A percentile compares a stretch with the other conserved stretches of the same genome.
phyloP scores from a whole-genome alignment of 1,140 invertebrate genomes.

The Agrilus planipennis region DNA sequence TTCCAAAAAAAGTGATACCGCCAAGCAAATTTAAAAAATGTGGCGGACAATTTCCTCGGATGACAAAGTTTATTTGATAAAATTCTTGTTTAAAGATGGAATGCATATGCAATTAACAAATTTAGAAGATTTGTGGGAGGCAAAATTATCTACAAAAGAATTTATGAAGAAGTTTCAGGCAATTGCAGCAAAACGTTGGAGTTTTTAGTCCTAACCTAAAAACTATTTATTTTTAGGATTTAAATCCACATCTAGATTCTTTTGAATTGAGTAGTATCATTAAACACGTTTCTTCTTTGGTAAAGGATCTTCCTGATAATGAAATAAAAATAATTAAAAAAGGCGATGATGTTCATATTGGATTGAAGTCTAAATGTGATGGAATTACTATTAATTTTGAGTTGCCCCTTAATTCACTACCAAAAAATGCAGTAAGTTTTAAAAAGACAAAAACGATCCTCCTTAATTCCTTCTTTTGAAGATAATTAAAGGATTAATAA shows the following conservation, averaged over 20 bases:
- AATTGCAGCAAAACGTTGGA: neutral
- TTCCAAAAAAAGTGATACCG: too few relatives aligned
- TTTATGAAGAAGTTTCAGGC: conserved; percentile 5
- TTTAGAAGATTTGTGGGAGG: conserved; percentile 1
- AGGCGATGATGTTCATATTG: neutral
- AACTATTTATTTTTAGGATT: conserved; percentile 8
- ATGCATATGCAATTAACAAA: conserved; percentile 2
- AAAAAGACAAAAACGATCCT: neutral
- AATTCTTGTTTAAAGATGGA: neutral
- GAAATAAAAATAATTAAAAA: neutral
- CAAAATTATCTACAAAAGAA: conserved; percentile 1
- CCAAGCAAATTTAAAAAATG: conserved; percentile 1
- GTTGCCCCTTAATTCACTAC: neutral
- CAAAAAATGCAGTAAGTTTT: neutral
- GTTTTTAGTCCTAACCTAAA: neutral
- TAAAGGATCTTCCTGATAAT: neutral
- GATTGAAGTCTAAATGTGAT: neutral
- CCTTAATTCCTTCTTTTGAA: conserved; percentile 8
- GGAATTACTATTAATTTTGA: neutral
- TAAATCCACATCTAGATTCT: conserved; percentile 6
- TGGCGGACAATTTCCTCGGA: neutral
- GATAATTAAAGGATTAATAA: conserved; percentile 16
- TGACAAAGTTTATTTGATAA: neutral
- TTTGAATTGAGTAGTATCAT: neutral
- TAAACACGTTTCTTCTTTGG: neutral